A percentile compares a stretch with the other conserved stretches of the same genome.
Conservation (phyloP, 2,797 vertebrate genomes). For the Tachyglossus aculeatus region DNA sequence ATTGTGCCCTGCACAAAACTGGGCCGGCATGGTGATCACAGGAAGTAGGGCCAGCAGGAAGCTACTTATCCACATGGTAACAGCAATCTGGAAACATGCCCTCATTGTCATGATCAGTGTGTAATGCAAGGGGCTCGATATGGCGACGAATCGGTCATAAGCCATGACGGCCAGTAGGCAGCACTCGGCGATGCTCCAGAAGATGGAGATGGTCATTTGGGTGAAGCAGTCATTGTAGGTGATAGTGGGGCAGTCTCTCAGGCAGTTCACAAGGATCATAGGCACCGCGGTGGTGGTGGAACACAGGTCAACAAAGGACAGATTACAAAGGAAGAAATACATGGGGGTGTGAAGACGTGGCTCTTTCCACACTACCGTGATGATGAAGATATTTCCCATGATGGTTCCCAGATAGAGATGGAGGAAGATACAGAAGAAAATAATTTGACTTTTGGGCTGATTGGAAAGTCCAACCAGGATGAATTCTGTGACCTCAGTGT, state of each 20-base stretch:
- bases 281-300: constrained; percentile 28
- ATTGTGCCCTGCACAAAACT: constrained; percentile 28
- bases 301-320: too few species aligned
- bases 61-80: neutral
- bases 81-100: constrained; percentile 29
- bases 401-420: too few species aligned
- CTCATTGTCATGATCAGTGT: constrained; percentile 10
- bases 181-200: constrained; percentile 20
- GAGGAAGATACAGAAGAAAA: too few species aligned
- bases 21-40: constrained; percentile 11
- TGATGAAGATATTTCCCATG: too few species aligned
- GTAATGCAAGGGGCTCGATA: constrained; percentile 16
- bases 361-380: too few species aligned
- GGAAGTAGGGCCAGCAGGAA: neutral
- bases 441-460: too few species aligned
- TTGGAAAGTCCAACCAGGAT: too few species aligned
- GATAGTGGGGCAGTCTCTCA: constrained; percentile 22
- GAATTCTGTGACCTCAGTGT: too few species aligned
- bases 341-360: too few species aligned
- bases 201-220: constrained; percentile 29
- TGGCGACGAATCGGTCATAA: constrained; percentile 29
- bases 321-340: too few species aligned
- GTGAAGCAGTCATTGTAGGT: constrained; percentile 2
- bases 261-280: constrained; percentile 32
- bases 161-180: constrained; percentile 28